Percentiles rank a stretch among this genome's conserved stretches.
These are phyloP conservation scores for Rhodophaea formosa DNA, from an alignment of 2,888 invertebrate genomes.

Conservation along the genomic window DNA sequence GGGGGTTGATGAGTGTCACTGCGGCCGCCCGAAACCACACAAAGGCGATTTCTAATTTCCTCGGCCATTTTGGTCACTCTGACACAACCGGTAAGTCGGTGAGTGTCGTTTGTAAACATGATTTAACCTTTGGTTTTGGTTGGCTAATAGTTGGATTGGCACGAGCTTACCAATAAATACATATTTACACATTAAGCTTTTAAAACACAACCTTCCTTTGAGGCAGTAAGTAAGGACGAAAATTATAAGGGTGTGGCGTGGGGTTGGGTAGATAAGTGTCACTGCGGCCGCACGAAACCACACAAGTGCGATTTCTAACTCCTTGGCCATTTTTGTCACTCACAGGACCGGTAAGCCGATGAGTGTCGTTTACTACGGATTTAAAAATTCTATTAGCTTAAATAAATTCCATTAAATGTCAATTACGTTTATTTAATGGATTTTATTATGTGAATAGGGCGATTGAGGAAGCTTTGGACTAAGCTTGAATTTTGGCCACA, in stretches of 20 bases:
- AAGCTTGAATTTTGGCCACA: too few species aligned
- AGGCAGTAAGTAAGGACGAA: too few species aligned
- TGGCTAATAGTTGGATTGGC: too few species aligned
- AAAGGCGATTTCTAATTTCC: constrained; percentile 6
- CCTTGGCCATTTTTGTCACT: not conserved
- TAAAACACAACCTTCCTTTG: not conserved
- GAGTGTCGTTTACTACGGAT: not conserved
- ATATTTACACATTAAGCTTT: too few species aligned
- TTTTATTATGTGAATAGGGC: too few species aligned
- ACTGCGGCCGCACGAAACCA: not conserved
- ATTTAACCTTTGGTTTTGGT: too few species aligned
- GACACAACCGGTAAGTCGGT: not conserved
- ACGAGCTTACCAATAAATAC: too few species aligned
- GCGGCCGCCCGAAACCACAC: not conserved
- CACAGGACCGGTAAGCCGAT: not conserved
- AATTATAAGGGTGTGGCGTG: too few species aligned
- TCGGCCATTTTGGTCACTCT: not conserved
- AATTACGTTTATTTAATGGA: too few species aligned
- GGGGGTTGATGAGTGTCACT: not conserved
- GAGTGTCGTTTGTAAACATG: not conserved
- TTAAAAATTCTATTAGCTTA: not conserved
- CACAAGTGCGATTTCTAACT: constrained; percentile 5
- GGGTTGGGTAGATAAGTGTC: not conserved
- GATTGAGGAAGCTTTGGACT: too few species aligned
- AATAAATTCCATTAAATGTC: too few species aligned